Percentiles rank a stretch among this genome's conserved stretches.
These are phyloP conservation scores for Salticus scenicus DNA, from an alignment of 2,888 invertebrate species.

Conservation along the genomic window DNA sequence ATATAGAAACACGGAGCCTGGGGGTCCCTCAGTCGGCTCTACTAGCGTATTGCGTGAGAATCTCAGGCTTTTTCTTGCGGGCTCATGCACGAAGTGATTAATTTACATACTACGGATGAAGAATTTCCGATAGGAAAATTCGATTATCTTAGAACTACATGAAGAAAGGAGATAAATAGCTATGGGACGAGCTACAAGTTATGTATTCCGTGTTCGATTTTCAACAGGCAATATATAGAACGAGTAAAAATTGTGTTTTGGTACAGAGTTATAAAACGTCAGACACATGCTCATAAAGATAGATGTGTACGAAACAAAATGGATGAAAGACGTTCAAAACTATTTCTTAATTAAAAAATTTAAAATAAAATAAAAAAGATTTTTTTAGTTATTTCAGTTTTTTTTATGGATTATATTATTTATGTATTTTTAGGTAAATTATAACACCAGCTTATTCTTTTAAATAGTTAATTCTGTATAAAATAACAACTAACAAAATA, in stretches of 20 bases:
- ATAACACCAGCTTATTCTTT: too few relatives aligned
- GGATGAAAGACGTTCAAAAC: too few relatives aligned
- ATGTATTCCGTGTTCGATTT: not conserved
- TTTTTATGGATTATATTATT: too few relatives aligned
- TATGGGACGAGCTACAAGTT: not conserved
- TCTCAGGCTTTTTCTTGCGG: not conserved
- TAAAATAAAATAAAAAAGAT: too few relatives aligned
- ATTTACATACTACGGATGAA: slow-evolving; percentile 37
- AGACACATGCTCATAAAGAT: not conserved
- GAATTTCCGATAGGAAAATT: slow-evolving; percentile 29
- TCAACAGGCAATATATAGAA: not conserved
- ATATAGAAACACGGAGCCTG: not conserved
- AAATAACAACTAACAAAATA: too few relatives aligned
- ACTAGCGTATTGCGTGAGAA: not conserved
- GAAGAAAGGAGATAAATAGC: not conserved
- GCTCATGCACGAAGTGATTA: slow-evolving; percentile 39
- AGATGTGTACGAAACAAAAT: not conserved
- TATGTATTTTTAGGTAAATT: too few relatives aligned
- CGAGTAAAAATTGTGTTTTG: not conserved
- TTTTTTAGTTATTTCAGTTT: too few relatives aligned
- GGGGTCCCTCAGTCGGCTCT: not conserved
- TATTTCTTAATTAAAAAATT: too few relatives aligned
- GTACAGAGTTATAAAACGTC: not conserved
- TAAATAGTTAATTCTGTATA: too few relatives aligned
- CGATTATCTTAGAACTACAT: not conserved